A percentile compares a stretch with the other conserved stretches of the same genome.
Evolutionary conservation across 2,797 vertebrate genomes (phyloP).

Genomic region (Erpetoichthys calabaricus): DNA sequence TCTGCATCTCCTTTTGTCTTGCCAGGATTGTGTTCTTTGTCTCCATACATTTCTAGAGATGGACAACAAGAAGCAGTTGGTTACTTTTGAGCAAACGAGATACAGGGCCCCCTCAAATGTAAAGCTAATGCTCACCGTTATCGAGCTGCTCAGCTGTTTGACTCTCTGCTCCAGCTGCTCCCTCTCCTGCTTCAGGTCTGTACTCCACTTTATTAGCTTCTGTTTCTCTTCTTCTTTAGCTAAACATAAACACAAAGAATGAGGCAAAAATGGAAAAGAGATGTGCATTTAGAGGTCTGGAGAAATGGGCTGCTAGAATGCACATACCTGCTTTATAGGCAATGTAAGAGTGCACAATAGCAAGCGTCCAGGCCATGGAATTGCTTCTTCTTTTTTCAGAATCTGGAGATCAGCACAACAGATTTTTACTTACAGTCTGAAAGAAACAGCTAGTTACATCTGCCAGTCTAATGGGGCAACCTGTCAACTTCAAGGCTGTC

Average conservation of each 20-base stretch:
- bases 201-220: conserved; percentile 94
- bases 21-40: conserved; percentile 92
- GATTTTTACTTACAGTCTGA: too few species aligned
- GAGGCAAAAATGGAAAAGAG: too few species aligned
- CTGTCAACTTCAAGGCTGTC: too few species aligned
- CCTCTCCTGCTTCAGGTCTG: conserved; percentile 87
- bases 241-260: conserved; percentile 29
- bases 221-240: conserved; percentile 98
- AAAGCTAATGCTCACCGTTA: conserved; percentile 62
- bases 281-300: too few species aligned
- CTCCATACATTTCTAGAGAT: conserved; percentile 91
- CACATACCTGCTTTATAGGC: conserved; percentile 96
- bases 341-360: conserved; percentile 98
- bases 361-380: conserved; percentile 94
- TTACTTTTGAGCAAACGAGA: background rate
- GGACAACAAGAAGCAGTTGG: conserved; percentile 18
- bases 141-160: conserved; percentile 91
- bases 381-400: conserved; percentile 96
- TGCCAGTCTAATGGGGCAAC: too few species aligned
- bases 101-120: background rate
- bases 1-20: conserved; percentile 94
- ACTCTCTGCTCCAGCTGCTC: conserved; percentile 93
- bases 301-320: too few species aligned
- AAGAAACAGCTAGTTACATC: too few species aligned
- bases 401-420: conserved; percentile 57